Conservation (phyloP, 2,797 vertebrate genomes). For the Sylvia borin region DNA sequence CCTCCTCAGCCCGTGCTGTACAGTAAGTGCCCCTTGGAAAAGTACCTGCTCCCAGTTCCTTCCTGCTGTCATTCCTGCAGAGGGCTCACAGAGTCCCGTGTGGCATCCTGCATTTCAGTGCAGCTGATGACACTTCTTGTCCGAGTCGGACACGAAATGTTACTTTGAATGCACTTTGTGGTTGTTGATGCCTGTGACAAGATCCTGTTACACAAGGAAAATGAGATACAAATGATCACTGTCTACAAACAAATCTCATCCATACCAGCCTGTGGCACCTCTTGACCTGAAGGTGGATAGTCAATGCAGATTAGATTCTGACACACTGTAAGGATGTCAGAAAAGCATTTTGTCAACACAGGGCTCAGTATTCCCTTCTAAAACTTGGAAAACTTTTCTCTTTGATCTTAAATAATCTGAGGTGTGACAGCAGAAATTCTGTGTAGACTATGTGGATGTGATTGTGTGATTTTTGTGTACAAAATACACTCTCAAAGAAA, state of each 20-base stretch:
- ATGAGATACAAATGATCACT: not conserved
- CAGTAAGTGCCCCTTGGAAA: constrained; percentile 79
- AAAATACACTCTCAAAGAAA: constrained; percentile 10
- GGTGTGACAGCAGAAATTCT: not conserved
- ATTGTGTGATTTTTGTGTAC: constrained; percentile 27
- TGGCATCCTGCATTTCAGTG: not conserved
- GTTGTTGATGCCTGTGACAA: not conserved
- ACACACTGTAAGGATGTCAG: not conserved
- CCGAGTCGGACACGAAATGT: not conserved
- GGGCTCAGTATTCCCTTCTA: not conserved
- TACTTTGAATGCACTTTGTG: not conserved
- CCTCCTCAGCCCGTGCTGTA: constrained; percentile 77
- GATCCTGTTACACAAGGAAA: not conserved
- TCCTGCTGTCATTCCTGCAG: not conserved
- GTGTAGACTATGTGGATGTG: not conserved
- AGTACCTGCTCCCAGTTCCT: not conserved
- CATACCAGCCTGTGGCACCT: not conserved
- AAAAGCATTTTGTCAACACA: not conserved
- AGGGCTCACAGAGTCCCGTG: not conserved
- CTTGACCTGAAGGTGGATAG: not conserved
- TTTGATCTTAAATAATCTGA: not conserved
- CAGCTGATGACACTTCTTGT: not conserved
- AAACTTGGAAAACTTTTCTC: not conserved
- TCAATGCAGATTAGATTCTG: constrained; percentile 17
- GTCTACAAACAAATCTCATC: not conserved